Conservation (phyloP, 2,113 vertebrate genomes). For the Hypanus sabinus region DNA sequence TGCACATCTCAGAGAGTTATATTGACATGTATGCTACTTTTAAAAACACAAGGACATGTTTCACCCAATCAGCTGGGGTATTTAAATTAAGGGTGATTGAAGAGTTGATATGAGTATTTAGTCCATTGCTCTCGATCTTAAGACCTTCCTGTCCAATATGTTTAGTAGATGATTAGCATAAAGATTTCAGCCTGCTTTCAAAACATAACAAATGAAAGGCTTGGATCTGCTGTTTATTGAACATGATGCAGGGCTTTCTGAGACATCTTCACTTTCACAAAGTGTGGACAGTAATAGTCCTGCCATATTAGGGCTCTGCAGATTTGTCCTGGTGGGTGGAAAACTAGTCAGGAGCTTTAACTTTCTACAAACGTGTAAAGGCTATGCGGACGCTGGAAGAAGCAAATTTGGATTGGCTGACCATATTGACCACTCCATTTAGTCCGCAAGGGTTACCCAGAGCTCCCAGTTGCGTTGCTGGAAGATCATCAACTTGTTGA, state of each 20-base stretch:
- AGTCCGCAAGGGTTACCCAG: too few relatives aligned
- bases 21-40: background rate
- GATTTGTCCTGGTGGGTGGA: background rate
- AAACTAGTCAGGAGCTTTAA: background rate
- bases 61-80: background rate
- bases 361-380: background rate
- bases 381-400: too few relatives aligned
- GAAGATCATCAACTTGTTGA: too few relatives aligned
- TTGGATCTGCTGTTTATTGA: background rate
- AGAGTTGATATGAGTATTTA: background rate
- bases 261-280: background rate
- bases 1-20: too few relatives aligned
- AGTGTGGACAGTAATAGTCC: background rate
- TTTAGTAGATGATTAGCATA: background rate
- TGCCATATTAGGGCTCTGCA: background rate
- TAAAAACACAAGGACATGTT: background rate
- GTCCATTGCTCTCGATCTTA: background rate
- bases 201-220: background rate
- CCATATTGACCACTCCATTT: too few relatives aligned
- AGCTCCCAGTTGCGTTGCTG: too few relatives aligned
- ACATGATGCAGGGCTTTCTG: background rate
- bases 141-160: background rate
- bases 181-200: background rate
- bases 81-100: background rate
- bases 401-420: too few relatives aligned